Conservation (phyloP, 2,797 vertebrate species). For the Epinephelus coioides region DNA sequence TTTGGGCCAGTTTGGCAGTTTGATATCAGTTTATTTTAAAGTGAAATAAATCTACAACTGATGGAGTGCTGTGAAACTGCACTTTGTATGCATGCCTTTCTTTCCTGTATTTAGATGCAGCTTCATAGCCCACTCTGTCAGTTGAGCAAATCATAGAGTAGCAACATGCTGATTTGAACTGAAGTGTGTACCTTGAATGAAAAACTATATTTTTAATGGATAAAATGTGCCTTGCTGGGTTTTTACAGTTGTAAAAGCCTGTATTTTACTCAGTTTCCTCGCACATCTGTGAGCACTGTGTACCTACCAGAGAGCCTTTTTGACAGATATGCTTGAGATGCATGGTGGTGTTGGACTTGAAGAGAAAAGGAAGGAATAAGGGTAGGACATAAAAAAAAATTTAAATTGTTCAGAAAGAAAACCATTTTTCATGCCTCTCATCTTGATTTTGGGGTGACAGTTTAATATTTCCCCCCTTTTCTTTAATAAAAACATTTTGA, state of each 20-base stretch:
- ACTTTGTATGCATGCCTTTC: background rate
- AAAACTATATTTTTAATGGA: background rate
- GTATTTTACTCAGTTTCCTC: constrained; percentile 4
- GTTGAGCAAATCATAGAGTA: background rate
- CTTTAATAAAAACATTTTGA: constrained; percentile 20
- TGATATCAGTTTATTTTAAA: background rate
- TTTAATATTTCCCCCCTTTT: background rate
- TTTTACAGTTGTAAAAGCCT: background rate
- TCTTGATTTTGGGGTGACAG: background rate
- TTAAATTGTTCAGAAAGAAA: background rate
- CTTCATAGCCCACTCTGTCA: background rate
- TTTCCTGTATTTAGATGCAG: background rate
- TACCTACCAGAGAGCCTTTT: background rate
- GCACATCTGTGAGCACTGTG: background rate
- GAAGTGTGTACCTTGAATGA: background rate
- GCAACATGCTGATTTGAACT: background rate
- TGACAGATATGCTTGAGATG: constrained; percentile 8
- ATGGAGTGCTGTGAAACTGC: background rate
- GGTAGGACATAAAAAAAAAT: background rate
- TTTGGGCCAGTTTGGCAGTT: background rate
- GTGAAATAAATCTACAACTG: background rate
- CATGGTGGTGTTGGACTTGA: background rate
- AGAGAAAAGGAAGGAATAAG: background rate
- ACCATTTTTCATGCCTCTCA: background rate
- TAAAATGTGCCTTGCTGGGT: background rate